Evolutionary conservation across 2,888 invertebrate species (phyloP).

Genomic region (Pachycephus smyrnensis): DNA sequence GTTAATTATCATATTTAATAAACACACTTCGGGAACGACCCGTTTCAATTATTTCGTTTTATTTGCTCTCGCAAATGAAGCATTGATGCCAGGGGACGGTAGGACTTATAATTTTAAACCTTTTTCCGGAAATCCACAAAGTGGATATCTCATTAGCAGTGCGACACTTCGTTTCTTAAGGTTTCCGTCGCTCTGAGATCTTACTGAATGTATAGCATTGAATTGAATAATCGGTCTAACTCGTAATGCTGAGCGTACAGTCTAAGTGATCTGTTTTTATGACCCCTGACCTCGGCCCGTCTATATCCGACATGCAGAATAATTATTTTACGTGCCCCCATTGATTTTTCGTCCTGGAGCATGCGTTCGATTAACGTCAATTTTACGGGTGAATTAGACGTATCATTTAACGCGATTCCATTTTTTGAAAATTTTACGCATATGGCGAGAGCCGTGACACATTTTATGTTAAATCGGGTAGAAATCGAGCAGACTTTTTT

Average conservation of each 20-base stretch:
- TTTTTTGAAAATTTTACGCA: too few relatives aligned
- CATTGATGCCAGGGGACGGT: neutral
- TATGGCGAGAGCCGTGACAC: too few relatives aligned
- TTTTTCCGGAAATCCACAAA: neutral
- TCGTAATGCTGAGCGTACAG: constrained; percentile 14
- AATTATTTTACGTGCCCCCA: constrained; percentile 28
- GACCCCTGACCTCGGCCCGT: constrained; percentile 35
- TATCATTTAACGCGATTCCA: too few relatives aligned
- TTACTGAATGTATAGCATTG: constrained; percentile 27
- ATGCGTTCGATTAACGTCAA: neutral
- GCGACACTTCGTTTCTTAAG: neutral
- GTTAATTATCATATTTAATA: constrained; percentile 56
- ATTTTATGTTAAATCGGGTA: too few relatives aligned
- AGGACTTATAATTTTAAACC: neutral
- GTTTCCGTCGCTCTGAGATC: constrained; percentile 11
- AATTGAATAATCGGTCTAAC: constrained; percentile 51
- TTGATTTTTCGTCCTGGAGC: neutral
- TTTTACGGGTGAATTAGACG: too few relatives aligned
- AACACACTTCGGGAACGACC: constrained; percentile 26
- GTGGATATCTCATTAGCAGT: constrained; percentile 12
- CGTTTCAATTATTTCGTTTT: constrained; percentile 13
- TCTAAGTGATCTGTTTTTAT: constrained; percentile 45
- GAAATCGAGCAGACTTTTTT: too few relatives aligned
- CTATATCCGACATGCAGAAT: constrained; percentile 26
- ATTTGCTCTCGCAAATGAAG: neutral